A percentile compares a stretch with the other conserved stretches of the same genome.
Conservation (phyloP, 1,140 invertebrate species). For the Anthonomus grandis region DNA sequence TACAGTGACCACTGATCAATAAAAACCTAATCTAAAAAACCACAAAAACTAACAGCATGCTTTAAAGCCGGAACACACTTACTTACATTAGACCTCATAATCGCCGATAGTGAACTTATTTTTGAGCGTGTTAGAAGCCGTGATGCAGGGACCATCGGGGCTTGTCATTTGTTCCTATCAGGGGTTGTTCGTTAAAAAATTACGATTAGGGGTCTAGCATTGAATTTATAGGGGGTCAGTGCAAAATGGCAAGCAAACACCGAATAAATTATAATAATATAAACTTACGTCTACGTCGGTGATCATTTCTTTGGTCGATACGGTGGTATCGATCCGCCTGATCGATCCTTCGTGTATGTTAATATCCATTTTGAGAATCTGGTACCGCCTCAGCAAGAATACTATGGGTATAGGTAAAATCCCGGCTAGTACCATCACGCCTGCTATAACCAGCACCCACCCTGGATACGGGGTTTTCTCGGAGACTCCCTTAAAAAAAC, state of each 20-base stretch:
- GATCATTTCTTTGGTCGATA: slow-evolving; percentile 91
- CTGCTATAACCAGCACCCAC: slow-evolving; percentile 80
- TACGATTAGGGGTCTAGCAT: no score
- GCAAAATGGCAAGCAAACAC: not conserved
- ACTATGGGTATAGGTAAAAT: slow-evolving; percentile 82
- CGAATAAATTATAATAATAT: no score
- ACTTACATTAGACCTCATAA: slow-evolving; percentile 50
- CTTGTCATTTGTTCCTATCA: slow-evolving; percentile 49
- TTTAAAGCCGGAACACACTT: not conserved
- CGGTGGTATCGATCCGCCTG: slow-evolving; percentile 81
- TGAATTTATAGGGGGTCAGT: no score
- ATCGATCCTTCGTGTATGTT: slow-evolving; percentile 87
- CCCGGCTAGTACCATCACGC: slow-evolving; percentile 72
- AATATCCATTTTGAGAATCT: slow-evolving; percentile 76
- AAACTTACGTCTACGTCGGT: slow-evolving; percentile 80
- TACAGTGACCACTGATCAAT: not conserved
- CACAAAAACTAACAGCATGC: not conserved
- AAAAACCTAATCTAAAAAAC: not conserved
- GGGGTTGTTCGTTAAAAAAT: no score
- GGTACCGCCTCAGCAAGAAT: slow-evolving; percentile 76
- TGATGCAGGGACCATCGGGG: slow-evolving; percentile 47
- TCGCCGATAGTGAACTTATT: slow-evolving; percentile 51
- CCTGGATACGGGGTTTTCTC: slow-evolving; percentile 71
- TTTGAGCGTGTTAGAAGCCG: slow-evolving; percentile 48
- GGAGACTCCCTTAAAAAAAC: slow-evolving; percentile 59